Conservation (phyloP, 2,888 invertebrate genomes). For the Erannis defoliaria region DNA sequence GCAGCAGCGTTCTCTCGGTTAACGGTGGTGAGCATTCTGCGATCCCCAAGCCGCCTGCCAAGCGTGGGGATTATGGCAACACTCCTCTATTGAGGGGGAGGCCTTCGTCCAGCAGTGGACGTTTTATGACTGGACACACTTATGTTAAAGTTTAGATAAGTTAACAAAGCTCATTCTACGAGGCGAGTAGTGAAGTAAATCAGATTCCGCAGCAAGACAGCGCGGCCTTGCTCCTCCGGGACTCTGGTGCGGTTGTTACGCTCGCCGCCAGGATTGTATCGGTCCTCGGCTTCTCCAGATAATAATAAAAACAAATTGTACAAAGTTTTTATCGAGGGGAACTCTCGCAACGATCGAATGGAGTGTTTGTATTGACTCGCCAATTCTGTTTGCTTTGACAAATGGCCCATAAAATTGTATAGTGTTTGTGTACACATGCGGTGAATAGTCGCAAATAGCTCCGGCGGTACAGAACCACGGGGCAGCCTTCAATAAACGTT, state of each 20-base stretch:
- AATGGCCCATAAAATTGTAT: conserved; percentile 38
- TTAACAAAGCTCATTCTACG: conserved; percentile 3
- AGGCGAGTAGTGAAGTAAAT: conserved; percentile 8
- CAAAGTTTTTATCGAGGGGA: conserved; percentile 49
- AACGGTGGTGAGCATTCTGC: no score
- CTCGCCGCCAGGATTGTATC: conserved; percentile 21
- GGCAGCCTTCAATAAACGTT: conserved; percentile 6
- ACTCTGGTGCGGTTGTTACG: conserved; percentile 10
- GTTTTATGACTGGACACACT: no score
- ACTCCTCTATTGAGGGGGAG: no score
- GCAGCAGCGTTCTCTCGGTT: no score
- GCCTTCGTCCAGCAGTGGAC: no score
- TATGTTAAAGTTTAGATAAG: no score
- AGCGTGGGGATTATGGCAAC: no score
- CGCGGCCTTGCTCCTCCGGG: conserved; percentile 5
- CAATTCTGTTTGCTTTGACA: conserved; percentile 44
- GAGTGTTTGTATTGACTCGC: conserved; percentile 46
- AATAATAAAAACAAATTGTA: conserved; percentile 54
- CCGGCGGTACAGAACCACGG: no score
- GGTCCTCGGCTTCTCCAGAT: conserved; percentile 17
- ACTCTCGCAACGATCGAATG: conserved; percentile 40
- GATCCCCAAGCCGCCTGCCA: no score
- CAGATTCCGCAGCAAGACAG: neutral
- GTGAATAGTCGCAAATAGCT: conserved; percentile 1
- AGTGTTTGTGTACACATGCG: conserved; percentile 23